Conservation (phyloP, 2,888 invertebrate genomes). For the Eilema griseolum region DNA sequence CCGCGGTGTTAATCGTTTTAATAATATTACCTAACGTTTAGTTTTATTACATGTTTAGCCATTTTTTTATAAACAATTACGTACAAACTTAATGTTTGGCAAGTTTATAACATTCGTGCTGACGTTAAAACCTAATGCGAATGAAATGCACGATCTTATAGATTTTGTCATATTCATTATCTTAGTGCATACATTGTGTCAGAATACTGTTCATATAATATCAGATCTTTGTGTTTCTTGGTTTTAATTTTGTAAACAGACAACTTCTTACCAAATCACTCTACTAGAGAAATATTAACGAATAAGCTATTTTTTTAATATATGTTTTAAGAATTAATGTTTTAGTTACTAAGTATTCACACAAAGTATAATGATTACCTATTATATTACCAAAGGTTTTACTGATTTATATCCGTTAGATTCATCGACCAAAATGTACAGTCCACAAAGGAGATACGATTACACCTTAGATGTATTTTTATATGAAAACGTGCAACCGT, state of each 20-base stretch:
- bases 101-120: background rate
- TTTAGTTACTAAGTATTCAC: background rate
- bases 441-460: no score
- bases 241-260: no score
- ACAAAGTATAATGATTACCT: background rate
- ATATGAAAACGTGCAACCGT: no score
- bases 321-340: constrained; percentile 29
- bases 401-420: background rate
- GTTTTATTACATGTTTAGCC: no score
- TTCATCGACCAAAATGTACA: background rate
- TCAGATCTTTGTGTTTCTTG: background rate
- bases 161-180: background rate
- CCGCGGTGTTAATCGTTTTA: no score
- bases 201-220: no score
- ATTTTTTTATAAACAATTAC: no score
- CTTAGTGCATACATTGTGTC: no score
- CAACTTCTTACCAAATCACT: no score
- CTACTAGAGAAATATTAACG: constrained; percentile 5
- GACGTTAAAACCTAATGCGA: background rate
- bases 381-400: background rate
- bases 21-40: no score
- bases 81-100: background rate
- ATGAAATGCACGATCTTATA: background rate
- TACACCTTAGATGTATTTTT: no score
- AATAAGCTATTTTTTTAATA: constrained; percentile 40